Evolutionary conservation across 2,113 vertebrate species (phyloP), one percentile per base, ranked within the genome.

Genomic region (Odocoileus virginianus): DNA sequence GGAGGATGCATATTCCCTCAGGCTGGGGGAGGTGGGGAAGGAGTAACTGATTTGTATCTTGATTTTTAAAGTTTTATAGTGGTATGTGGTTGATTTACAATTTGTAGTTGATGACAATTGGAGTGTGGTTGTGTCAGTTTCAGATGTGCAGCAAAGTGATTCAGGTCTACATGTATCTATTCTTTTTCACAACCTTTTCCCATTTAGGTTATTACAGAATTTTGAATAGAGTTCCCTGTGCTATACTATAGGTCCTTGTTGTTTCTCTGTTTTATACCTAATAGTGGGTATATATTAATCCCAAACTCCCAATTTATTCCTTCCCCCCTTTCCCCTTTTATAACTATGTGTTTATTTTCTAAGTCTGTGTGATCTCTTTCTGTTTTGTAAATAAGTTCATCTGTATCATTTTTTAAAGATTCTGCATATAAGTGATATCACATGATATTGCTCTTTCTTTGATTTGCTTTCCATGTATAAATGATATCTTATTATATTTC

Each of bases 1-100:
- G 23, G 40, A 43, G 15, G 30, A 7, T 11, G 28, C 36, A 0
- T 9, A 14, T 47, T 3, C 30, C 30, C 28, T n/a, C 47, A 17
- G 64, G 15, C 40, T 9, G 4, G 40, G 50, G n/a, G 6, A 16
- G n/a, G 21, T 8, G 40, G 10, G 33, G 10, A 15, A 13, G 23
- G 33, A 43, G 47, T 3, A 16, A 6, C 15, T 6, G 1, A 28
- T 2, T 36, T 36, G 14, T 1, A 8, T 6, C n/a, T 83, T 27
- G 13, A 55, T 27, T 83, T 83, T 25, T 6, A 81, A 6, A 81
- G 9, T 33, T 54, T 55, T 36, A 14, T 55, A 58, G 1, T 21
- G 78, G 5, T 5, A 0, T 21, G 28, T 50, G 47, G 47, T 13
- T 81, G 78, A 52, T 33, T 52, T 52, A n/a, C 78, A n/a, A 12